Conservation (phyloP, 1,140 invertebrate genomes). For the Acromyrmex charruanus region DNA sequence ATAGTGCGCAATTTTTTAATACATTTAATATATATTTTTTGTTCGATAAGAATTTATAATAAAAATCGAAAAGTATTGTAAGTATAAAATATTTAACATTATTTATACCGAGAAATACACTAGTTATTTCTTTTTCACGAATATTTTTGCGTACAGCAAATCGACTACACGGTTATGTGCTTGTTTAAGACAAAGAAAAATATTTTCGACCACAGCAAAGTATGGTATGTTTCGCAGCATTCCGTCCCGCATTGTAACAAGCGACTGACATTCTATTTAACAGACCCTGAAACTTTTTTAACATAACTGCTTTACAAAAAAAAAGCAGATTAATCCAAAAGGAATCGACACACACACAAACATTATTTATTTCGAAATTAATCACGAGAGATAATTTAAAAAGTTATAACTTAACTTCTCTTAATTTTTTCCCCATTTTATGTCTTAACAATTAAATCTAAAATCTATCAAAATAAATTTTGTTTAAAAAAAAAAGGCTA, state of each 20-base stretch:
- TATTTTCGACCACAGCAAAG: slow-evolving; percentile 47
- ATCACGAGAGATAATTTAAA: neutral
- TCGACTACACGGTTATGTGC: neutral
- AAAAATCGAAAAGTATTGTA: neutral
- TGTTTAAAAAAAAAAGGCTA: neutral
- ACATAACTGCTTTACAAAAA: slow-evolving; percentile 9
- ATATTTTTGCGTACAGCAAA: slow-evolving; percentile 17
- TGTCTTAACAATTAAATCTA: neutral
- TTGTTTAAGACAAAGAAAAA: slow-evolving; percentile 43
- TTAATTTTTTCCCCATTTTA: neutral
- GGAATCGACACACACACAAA: neutral
- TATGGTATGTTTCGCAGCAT: slow-evolving; percentile 36
- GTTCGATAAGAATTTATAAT: neutral
- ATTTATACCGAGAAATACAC: neutral
- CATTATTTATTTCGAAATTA: slow-evolving; percentile 11
- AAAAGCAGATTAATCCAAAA: neutral
- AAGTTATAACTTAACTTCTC: neutral
- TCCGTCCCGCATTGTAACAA: slow-evolving; percentile 35
- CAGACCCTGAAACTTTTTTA: slow-evolving; percentile 25
- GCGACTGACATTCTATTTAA: slow-evolving; percentile 37
- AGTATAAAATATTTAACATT: neutral
- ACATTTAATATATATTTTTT: neutral
- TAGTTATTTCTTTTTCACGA: slow-evolving; percentile 4
- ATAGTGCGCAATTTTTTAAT: neutral
- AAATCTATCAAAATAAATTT: slow-evolving; percentile 5